Percentiles rank a stretch among this genome's conserved stretches.
Conservation (phyloP, 2,797 vertebrate genomes). For the Brachymystax lenok region DNA sequence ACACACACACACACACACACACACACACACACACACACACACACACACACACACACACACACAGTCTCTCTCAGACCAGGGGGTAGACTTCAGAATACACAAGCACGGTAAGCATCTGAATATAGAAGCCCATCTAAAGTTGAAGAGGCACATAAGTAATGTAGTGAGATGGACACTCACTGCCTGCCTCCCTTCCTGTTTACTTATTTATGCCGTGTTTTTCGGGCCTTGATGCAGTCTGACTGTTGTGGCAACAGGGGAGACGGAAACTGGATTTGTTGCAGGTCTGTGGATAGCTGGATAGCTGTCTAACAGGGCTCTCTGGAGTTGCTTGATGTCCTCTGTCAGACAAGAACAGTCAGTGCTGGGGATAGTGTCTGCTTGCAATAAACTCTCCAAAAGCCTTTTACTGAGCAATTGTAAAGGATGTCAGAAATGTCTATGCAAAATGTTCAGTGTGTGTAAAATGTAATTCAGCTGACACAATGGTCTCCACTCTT, state of each 20-base stretch:
- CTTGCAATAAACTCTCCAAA: neutral
- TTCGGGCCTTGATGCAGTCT: constrained; percentile 46
- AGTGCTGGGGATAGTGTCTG: neutral
- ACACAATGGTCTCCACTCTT: neutral
- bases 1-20: neutral
- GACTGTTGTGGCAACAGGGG: constrained; percentile 33
- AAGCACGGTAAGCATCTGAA: constrained; percentile 54
- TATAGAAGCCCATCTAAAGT: constrained; percentile 58
- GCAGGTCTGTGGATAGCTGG: constrained; percentile 40
- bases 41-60: constrained; percentile 20
- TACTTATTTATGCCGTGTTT: constrained; percentile 69
- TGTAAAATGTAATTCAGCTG: neutral
- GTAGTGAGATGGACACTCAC: constrained; percentile 49
- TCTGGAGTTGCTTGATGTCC: constrained; percentile 7
- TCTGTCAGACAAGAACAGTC: constrained; percentile 20
- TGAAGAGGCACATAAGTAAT: constrained; percentile 39
- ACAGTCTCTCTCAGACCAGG: constrained; percentile 21
- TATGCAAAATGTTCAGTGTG: neutral
- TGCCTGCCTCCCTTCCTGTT: constrained; percentile 54
- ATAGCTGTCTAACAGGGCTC: constrained; percentile 15
- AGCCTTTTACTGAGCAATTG: neutral
- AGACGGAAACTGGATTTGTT: constrained; percentile 41
- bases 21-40: too few species aligned
- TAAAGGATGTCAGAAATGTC: neutral
- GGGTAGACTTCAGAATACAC: constrained; percentile 42